These are phyloP conservation scores for Melanotaenia trifasciata DNA, from an alignment of 2,797 vertebrate genomes.

Conservation along the genomic window DNA sequence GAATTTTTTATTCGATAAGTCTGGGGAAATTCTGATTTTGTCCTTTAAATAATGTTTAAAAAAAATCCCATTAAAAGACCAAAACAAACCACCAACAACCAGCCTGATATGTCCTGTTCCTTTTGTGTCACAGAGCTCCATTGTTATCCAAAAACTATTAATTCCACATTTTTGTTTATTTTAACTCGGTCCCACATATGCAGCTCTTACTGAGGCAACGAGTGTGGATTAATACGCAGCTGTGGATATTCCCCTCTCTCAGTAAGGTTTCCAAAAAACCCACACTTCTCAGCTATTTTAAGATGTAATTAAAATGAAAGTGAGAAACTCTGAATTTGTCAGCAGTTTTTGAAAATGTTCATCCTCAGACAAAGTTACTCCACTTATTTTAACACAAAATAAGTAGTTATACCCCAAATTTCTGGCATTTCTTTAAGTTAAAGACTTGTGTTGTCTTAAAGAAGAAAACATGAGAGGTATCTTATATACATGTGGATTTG, in stretches of 20 bases:
- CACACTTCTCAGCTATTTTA: background rate
- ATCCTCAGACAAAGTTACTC: background rate
- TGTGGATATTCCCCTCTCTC: conserved; percentile 17
- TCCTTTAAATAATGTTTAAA: background rate
- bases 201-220: background rate
- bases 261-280: background rate
- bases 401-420: background rate
- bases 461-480: too few species aligned
- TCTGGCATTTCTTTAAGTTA: background rate
- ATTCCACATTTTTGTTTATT: conserved; percentile 22
- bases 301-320: background rate
- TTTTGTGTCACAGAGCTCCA: background rate
- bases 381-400: background rate
- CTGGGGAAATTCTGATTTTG: background rate
- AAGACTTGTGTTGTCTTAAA: too few species aligned
- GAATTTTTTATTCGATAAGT: background rate
- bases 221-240: conserved; percentile 9
- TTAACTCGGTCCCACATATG: background rate
- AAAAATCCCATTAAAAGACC: background rate
- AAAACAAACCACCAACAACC: background rate
- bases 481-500: background rate
- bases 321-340: background rate
- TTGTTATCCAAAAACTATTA: conserved; percentile 9
- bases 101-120: background rate
- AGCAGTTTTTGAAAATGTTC: conserved; percentile 10